These are phyloP conservation scores for Lepus europaeus DNA, from an alignment of 2,113 vertebrate genomes.

Conservation along the genomic window DNA sequence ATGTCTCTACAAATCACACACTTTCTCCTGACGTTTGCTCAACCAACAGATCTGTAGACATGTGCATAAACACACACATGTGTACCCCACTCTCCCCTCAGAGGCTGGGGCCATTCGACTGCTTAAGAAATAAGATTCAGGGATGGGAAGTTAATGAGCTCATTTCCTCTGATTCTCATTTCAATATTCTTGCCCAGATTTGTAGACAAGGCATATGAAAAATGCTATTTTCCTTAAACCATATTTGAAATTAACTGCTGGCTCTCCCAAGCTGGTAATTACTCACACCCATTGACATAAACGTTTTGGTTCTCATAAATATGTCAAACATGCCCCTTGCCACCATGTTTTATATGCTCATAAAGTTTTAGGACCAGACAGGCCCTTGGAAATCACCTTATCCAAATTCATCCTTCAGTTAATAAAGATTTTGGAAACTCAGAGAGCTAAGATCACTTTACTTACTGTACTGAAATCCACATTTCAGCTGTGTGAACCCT, in stretches of 20 bases:
- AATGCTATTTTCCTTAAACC: conserved; percentile 36
- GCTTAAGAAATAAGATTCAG: neutral
- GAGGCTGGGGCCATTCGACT: neutral
- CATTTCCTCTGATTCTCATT: neutral
- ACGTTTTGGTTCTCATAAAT: conserved; percentile 53
- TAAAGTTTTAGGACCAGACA: conserved; percentile 59
- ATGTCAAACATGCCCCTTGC: conserved; percentile 28
- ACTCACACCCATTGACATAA: conserved; percentile 37
- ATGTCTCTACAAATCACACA: neutral
- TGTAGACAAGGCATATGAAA: conserved; percentile 12
- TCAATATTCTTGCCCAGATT: neutral
- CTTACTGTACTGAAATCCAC: neutral
- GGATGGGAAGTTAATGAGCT: neutral
- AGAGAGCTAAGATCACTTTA: neutral
- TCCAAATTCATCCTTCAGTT: conserved; percentile 24
- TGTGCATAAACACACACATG: rapidly evolving
- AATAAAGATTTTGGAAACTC: conserved; percentile 47
- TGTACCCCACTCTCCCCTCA: rapidly evolving
- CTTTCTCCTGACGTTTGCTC: neutral
- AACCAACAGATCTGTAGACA: neutral
- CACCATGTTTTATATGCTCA: conserved; percentile 45
- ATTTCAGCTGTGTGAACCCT: neutral
- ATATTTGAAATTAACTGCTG: conserved; percentile 64
- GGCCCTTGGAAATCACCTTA: conserved; percentile 54
- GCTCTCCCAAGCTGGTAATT: conserved; percentile 35